phyloP scores from a whole-genome alignment of 1,140 invertebrate genomes.

The Octopus sinensis region DNA sequence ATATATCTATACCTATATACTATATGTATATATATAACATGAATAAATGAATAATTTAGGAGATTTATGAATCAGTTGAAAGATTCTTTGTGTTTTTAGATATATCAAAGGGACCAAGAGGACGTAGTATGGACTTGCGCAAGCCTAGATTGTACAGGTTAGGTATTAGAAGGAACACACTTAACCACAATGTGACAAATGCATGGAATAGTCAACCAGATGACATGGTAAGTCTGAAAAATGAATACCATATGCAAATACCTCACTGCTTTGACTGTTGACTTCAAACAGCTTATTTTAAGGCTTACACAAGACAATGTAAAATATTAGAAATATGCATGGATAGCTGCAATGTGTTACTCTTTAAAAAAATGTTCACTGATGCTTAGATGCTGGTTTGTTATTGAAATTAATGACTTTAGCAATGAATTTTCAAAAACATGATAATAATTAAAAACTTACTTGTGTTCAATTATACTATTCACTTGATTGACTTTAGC shows the following conservation, averaged over 20 bases:
- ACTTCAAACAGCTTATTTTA: too few species aligned
- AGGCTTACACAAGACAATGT: too few species aligned
- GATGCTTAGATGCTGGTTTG: too few species aligned
- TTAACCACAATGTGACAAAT: neutral
- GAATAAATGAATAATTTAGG: neutral
- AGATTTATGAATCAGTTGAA: slow-evolving; percentile 3
- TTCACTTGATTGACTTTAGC: too few species aligned
- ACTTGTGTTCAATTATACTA: too few species aligned
- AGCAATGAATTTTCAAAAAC: too few species aligned
- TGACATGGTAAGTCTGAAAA: slow-evolving; percentile 1
- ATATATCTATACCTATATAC: neutral
- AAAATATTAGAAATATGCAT: too few species aligned
- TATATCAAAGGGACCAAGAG: neutral
- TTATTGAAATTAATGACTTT: too few species aligned
- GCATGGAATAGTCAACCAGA: slow-evolving; percentile 9
- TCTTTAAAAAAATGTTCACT: too few species aligned
- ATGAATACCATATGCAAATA: neutral
- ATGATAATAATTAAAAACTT: too few species aligned
- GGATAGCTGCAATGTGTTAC: too few species aligned
- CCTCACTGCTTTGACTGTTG: too few species aligned
- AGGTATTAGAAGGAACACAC: slow-evolving; percentile 1
- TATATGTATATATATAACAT: neutral
- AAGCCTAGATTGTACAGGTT: slow-evolving; percentile 7
- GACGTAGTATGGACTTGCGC: slow-evolving; percentile 7
- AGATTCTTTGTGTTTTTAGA: slow-evolving; percentile 9